phyloP scores from a whole-genome alignment of 2,888 invertebrate species.

The Papilio protenor region DNA sequence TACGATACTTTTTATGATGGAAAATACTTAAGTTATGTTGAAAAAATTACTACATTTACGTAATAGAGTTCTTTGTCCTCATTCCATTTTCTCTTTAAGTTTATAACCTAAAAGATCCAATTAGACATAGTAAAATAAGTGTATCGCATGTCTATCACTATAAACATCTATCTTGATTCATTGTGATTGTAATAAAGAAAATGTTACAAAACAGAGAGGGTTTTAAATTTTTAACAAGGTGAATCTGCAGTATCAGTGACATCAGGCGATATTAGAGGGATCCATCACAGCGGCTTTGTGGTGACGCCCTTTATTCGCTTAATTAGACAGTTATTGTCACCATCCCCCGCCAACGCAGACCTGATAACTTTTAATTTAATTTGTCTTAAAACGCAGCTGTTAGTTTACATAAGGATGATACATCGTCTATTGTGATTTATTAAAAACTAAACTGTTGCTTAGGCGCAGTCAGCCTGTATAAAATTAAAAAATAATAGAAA shows the following conservation, averaged over 20 bases:
- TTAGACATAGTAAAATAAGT: background rate
- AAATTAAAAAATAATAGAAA: too few relatives aligned
- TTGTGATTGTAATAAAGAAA: background rate
- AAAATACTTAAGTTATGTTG: too few relatives aligned
- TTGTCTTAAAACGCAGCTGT: slow-evolving; percentile 58
- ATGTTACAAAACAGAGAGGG: background rate
- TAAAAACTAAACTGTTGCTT: background rate
- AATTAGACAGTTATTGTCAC: slow-evolving; percentile 80
- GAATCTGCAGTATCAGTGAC: slow-evolving; percentile 56
- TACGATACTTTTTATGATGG: too few relatives aligned
- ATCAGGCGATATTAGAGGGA: slow-evolving; percentile 75
- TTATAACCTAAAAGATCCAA: too few relatives aligned
- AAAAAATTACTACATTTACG: too few relatives aligned
- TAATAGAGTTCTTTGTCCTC: too few relatives aligned
- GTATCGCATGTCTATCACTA: background rate
- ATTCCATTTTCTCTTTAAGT: too few relatives aligned
- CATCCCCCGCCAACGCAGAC: slow-evolving; percentile 55
- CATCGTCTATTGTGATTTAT: background rate
- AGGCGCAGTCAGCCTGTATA: too few relatives aligned
- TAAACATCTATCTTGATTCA: background rate
- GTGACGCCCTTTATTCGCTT: slow-evolving; percentile 80
- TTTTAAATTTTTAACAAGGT: slow-evolving; percentile 32
- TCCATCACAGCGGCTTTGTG: slow-evolving; percentile 81
- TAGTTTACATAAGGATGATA: slow-evolving; percentile 25
- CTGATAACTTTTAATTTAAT: slow-evolving; percentile 64